Evolutionary conservation across 2,888 invertebrate genomes (phyloP), one percentile per base, ranked within the genome.

Genomic region (Parasteatoda lunata): DNA sequence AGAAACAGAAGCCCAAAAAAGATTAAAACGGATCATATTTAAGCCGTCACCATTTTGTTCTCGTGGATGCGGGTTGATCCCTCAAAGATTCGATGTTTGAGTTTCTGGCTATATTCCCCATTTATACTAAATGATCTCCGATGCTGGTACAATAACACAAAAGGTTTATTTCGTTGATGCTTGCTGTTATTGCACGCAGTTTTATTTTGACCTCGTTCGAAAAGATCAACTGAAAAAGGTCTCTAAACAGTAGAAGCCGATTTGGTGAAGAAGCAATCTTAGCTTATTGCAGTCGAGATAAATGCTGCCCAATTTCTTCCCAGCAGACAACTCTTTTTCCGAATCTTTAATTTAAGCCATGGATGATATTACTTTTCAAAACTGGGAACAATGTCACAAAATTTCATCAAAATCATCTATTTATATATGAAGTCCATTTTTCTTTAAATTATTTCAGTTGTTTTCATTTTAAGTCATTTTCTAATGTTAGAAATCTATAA

Each of bases 11-110:
- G 9, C 45, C 30, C 30, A 30, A 30, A 30, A 45, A 45, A 83
- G 82, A 83, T 83, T 83, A 83, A 83, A 83, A 83, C 82, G 76
- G 82, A 83, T 83, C 82, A 83, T 83, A 83, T 83, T 83, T 83
- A 83, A 83, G 76, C 82, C 82, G 76, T 9, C 76, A 77, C 82
- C 82, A 77, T 77, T 83, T 83, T 83, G 77, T n/a, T 59, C n/a
- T 70, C 47, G 30, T 30, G 77, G 77, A 77, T 77, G 82, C 82
- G 76, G 76, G 76, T 49, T 75, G 82, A 83, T 83, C 70, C 66
- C 51, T 72, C 9, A 65, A 45, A 64, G 59, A 72, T 65, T 71
- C 71, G 69, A 8, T 76, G 68, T 76, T 68, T 49, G 66, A 59
- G 59, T 13, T 59, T 13, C 59, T 13, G 59, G 59, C n/a, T 59